Percentiles rank a stretch among this genome's conserved stretches.
Evolutionary conservation across 2,113 vertebrate genomes (phyloP).

Genomic region (Tretioscincus oriximinensis): DNA sequence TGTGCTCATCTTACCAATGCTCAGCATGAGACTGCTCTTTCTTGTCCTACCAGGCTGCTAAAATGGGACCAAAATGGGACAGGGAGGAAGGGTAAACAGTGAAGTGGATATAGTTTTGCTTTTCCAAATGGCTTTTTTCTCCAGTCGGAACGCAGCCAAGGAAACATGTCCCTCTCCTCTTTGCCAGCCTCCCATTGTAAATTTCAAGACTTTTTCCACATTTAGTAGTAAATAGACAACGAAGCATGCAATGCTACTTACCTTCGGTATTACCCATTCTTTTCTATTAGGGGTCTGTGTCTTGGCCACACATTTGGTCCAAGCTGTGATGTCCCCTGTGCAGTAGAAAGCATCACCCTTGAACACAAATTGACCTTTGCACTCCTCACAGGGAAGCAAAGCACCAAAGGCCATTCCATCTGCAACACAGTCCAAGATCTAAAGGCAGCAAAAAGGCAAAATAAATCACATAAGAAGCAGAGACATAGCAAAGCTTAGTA

Average conservation of each 20-base stretch:
- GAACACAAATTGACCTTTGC: slow-evolving; percentile 91
- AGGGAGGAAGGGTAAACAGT: no score
- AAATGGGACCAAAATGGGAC: no score
- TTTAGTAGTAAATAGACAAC: neutral
- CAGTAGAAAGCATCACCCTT: slow-evolving; percentile 91
- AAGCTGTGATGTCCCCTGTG: slow-evolving; percentile 90
- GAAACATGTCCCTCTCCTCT: no score
- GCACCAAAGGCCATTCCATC: slow-evolving; percentile 93
- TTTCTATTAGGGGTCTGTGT: slow-evolving; percentile 83
- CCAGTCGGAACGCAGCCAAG: no score
- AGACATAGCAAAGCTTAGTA: neutral
- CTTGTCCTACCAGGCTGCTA: no score
- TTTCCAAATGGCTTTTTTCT: no score
- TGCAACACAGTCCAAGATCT: slow-evolving; percentile 90
- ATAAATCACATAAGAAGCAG: neutral
- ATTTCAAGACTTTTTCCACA: neutral
- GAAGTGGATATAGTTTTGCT: no score
- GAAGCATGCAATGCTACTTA: slow-evolving; percentile 50
- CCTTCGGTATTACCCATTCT: slow-evolving; percentile 85
- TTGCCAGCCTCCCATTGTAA: neutral
- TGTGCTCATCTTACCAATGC: no score
- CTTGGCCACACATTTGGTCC: slow-evolving; percentile 95
- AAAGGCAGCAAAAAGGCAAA: slow-evolving; percentile 33
- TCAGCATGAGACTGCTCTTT: no score
- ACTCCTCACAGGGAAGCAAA: slow-evolving; percentile 84